Evolutionary conservation across 2,888 invertebrate genomes (phyloP).

Genomic region (Folsomia manolachei): DNA sequence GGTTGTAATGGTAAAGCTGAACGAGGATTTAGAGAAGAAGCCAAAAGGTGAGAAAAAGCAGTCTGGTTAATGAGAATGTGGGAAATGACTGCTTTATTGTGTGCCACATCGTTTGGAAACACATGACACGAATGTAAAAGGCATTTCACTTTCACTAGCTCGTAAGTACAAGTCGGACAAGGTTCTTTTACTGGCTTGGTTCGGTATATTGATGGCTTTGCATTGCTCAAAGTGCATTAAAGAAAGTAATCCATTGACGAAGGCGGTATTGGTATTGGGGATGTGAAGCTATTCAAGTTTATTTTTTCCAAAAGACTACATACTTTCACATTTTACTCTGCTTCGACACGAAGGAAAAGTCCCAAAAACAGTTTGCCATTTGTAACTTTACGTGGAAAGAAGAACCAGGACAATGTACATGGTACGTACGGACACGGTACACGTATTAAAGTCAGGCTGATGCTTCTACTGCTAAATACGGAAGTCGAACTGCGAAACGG

Average conservation of each 20-base stretch:
- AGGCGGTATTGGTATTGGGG: not conserved
- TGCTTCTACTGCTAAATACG: no score
- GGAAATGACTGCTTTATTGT: not conserved
- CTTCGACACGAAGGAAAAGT: conserved; percentile 1
- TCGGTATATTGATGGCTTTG: not conserved
- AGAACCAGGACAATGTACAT: not conserved
- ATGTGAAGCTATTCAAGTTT: not conserved
- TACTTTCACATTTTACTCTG: not conserved
- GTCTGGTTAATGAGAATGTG: not conserved
- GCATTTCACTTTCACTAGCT: not conserved
- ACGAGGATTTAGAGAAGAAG: no score
- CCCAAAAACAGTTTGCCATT: not conserved
- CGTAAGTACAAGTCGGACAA: not conserved
- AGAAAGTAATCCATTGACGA: conserved; percentile 1
- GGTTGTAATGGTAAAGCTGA: not conserved
- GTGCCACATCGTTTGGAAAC: not conserved
- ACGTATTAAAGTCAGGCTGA: no score
- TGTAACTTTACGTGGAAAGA: not conserved
- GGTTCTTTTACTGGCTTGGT: not conserved
- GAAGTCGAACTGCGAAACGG: no score
- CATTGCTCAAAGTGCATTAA: not conserved
- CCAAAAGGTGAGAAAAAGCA: not conserved
- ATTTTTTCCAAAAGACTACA: not conserved
- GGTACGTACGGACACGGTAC: no score
- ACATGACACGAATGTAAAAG: not conserved